These are phyloP conservation scores for Cheilosia grossa DNA, from an alignment of 2,888 invertebrate species.

Conservation along the genomic window DNA sequence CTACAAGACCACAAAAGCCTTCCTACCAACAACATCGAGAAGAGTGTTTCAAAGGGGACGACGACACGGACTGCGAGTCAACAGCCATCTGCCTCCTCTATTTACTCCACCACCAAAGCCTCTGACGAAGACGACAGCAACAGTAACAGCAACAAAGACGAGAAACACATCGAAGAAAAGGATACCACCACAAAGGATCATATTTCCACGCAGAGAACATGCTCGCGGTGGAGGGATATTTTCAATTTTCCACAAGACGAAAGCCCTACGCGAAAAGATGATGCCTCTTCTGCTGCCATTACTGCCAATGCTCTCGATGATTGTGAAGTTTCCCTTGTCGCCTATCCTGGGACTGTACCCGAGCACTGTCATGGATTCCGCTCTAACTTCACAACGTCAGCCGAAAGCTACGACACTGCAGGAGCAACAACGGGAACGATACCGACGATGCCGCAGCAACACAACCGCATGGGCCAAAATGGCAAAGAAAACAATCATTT, in stretches of 20 bases:
- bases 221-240: slow-evolving; percentile 39
- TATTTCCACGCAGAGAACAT: slow-evolving; percentile 45
- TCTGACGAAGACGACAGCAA: background rate
- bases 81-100: background rate
- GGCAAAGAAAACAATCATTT: slow-evolving; percentile 49
- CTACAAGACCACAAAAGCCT: slow-evolving; percentile 44
- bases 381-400: background rate
- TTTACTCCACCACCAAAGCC: background rate
- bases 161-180: slow-evolving; percentile 54
- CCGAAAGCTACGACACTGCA: background rate
- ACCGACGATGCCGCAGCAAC: slow-evolving; percentile 22
- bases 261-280: slow-evolving; percentile 47
- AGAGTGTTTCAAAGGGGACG: slow-evolving; percentile 18
- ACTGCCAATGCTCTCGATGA: slow-evolving; percentile 49
- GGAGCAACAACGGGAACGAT: background rate
- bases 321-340: slow-evolving; percentile 42
- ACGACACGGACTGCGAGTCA: slow-evolving; percentile 7
- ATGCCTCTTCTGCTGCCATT: slow-evolving; percentile 35
- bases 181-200: slow-evolving; percentile 46
- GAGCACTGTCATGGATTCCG: background rate
- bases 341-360: slow-evolving; percentile 21
- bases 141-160: background rate
- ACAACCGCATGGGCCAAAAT: slow-evolving; percentile 34
- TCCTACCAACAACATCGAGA: slow-evolving; percentile 44
- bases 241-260: slow-evolving; percentile 53